Evolutionary conservation across 2,113 vertebrate species (phyloP), one percentile per base, ranked within the genome.

Genomic region (Pterocles orientalis): DNA sequence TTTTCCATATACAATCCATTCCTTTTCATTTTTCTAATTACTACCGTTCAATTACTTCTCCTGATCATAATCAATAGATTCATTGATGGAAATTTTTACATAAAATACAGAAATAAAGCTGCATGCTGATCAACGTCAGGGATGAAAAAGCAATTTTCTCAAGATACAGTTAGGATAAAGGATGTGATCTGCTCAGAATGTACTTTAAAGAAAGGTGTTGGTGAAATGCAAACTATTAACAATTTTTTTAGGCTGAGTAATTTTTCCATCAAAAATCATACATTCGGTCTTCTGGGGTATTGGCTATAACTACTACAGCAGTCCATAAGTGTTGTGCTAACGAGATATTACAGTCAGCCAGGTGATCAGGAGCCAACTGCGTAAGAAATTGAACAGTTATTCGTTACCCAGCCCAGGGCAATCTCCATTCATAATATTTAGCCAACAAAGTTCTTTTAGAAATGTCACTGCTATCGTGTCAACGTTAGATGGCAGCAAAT

Each of bases 401-500:
- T 18, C 12, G 36, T 36, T 78, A 53, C 72, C 71, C 48, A 88
- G 34, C 48, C 28, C 5, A 45, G 24, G 48, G 61, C 61, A 92
- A 51, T 39, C 64, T 31, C n/a, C 11, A 9, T 1, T 8, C 43
- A 23, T 18, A 33, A 33, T 4, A 45, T 29, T 66, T 12, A 60
- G 47, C 17, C 56, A 48, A 12, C 1, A 0, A 24, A 65, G 26
- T 9, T 43, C 18, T 64, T 60, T 6, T 1, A n/a, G 47, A 51
- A 66, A 51, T 45, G 15, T 82, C 81, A 88, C 10, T 92, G 43
- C 82, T 83, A 9, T 3, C 66, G 66, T 2, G 1, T 60, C 80
- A 92, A 89, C 97, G 58, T 92, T 90, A 97, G 97, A 75, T 97
- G 97, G 96, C 95, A 96, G 92, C 94, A 97, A 93, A 97, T 14